These are phyloP conservation scores for Theristicus caerulescens DNA, from an alignment of 2,113 vertebrate genomes.

Conservation along the genomic window DNA sequence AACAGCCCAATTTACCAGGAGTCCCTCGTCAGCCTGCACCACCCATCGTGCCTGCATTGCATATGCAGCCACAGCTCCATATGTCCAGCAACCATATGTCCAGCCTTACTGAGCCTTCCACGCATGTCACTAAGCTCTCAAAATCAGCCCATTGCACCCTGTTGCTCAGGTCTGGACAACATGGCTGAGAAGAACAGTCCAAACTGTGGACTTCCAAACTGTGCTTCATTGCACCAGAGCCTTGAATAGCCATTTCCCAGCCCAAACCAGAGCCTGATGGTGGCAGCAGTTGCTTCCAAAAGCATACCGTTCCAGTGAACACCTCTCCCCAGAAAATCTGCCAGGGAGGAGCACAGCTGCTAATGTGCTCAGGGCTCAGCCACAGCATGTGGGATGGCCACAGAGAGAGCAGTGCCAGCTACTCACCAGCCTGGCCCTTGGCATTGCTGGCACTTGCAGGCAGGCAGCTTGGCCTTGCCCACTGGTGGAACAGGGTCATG, in stretches of 20 bases:
- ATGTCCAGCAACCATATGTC: too few species aligned
- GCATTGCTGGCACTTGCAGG: too few species aligned
- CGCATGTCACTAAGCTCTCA: not conserved
- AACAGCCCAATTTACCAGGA: not conserved
- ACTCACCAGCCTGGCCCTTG: accelerated
- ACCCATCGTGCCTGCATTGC: accelerated
- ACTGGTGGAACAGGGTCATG: not conserved
- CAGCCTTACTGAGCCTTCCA: not conserved
- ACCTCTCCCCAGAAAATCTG: not conserved
- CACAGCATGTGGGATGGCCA: accelerated
- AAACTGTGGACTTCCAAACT: not conserved
- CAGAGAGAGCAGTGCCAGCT: not conserved
- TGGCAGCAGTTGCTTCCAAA: not conserved
- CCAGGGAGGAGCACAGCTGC: not conserved
- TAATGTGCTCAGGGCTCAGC: not conserved
- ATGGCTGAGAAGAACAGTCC: not conserved
- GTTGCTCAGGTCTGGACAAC: not conserved
- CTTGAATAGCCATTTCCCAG: not conserved
- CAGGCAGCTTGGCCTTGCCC: not conserved
- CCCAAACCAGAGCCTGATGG: not conserved
- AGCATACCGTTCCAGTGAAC: accelerated
- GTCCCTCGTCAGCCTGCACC: not conserved
- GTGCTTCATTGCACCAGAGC: not conserved
- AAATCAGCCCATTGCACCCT: not conserved
- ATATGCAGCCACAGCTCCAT: not conserved